Conservation (phyloP, 2,888 invertebrate species). For the Scaptomyza tumidula region DNA sequence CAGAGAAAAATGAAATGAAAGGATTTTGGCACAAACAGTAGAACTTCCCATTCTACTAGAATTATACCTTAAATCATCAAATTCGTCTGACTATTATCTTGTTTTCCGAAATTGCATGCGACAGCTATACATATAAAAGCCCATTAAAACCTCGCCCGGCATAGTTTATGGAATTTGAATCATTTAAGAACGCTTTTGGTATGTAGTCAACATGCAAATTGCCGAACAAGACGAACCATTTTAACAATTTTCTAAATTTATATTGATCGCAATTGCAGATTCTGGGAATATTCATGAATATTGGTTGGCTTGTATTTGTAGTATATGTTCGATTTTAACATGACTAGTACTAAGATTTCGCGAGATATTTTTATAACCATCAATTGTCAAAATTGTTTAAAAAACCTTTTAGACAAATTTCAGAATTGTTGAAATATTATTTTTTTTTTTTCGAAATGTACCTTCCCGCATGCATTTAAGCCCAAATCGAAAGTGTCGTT, state of each 20-base stretch:
- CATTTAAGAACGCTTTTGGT: conserved; percentile 68
- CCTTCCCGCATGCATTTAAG: neutral
- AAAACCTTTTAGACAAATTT: neutral
- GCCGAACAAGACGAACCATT: conserved; percentile 48
- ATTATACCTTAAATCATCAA: conserved; percentile 53
- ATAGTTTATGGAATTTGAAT: conserved; percentile 78
- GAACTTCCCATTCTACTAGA: neutral
- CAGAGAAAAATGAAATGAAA: no score
- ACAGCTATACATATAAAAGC: conserved; percentile 40
- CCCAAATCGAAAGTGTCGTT: conserved; percentile 4
- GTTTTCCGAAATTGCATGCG: conserved; percentile 11
- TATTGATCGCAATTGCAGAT: no score
- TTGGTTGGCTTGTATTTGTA: no score
- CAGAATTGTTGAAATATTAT: neutral
- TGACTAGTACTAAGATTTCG: no score
- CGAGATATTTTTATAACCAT: no score
- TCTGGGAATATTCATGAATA: no score
- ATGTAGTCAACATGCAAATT: conserved; percentile 78
- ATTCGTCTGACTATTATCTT: conserved; percentile 47
- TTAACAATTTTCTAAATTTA: no score
- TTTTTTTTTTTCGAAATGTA: neutral
- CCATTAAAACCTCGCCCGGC: conserved; percentile 52
- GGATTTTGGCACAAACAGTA: no score
- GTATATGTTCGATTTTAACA: no score
- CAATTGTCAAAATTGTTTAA: neutral